Evolutionary conservation across 2,888 invertebrate genomes (phyloP).

Genomic region (Drosophila subsilvestris): DNA sequence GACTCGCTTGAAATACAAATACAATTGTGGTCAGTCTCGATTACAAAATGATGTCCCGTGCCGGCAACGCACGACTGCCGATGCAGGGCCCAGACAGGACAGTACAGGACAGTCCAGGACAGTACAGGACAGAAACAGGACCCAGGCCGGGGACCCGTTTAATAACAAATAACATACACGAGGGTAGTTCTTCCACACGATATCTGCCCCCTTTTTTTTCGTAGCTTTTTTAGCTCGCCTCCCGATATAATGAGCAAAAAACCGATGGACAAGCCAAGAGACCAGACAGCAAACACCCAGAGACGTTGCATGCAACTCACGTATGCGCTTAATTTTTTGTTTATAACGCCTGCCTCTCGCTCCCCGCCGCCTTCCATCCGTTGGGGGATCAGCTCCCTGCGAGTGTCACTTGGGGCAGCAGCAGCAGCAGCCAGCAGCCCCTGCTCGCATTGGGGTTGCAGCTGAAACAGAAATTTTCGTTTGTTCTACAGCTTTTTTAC

Average conservation of each 20-base stretch:
- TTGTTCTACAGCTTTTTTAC: constrained; percentile 1
- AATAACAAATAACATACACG: constrained; percentile 62
- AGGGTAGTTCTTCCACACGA: constrained; percentile 61
- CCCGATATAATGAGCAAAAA: constrained; percentile 70
- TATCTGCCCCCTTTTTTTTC: constrained; percentile 28
- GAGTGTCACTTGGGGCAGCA: constrained; percentile 56
- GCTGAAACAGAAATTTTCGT: constrained; percentile 8
- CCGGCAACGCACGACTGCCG: constrained; percentile 59
- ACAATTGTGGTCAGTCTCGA: constrained; percentile 74
- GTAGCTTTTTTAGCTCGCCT: constrained; percentile 7
- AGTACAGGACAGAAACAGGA: constrained; percentile 1
- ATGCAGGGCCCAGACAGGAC: constrained; percentile 31
- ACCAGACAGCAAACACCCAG: constrained; percentile 22
- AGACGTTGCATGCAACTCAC: constrained; percentile 63
- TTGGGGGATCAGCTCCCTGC: constrained; percentile 29
- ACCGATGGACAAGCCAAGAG: constrained; percentile 33
- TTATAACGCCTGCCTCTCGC: constrained; percentile 54
- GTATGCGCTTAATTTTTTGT: constrained; percentile 78
- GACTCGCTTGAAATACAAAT: constrained; percentile 24
- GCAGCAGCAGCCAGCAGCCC: no score
- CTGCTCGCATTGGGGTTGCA: constrained; percentile 10
- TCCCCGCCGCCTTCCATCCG: constrained; percentile 1
- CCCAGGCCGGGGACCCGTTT: constrained; percentile 49
- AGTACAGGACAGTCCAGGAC: background rate
- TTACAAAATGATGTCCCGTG: constrained; percentile 56